These are phyloP conservation scores for Galagoides demidoff DNA, from an alignment of 2,797 vertebrate species.

Conservation along the genomic window DNA sequence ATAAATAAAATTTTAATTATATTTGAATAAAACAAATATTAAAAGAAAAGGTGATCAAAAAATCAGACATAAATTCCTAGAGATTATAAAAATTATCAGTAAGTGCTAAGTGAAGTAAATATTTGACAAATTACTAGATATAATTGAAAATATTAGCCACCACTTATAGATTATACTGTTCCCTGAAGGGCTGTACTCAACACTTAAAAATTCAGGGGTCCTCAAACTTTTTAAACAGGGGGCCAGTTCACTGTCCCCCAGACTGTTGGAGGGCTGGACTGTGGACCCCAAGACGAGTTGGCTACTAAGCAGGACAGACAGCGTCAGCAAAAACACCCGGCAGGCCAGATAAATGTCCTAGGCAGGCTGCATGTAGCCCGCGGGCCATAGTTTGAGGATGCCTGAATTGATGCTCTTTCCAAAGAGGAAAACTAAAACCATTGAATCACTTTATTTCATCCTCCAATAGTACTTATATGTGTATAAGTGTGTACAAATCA, in stretches of 20 bases:
- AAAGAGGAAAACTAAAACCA: conserved; percentile 38
- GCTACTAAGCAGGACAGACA: no score
- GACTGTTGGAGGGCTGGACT: no score
- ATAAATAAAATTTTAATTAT: conserved; percentile 47
- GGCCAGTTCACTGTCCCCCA: no score
- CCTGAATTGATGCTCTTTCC: conserved; percentile 64
- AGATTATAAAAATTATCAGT: conserved; percentile 65
- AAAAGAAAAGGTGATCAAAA: conserved; percentile 49
- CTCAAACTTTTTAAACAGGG: no score
- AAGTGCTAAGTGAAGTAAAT: conserved; percentile 59
- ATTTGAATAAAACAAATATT: conserved; percentile 25
- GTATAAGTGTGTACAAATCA: not conserved
- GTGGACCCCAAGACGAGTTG: no score
- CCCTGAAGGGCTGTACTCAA: conserved; percentile 60
- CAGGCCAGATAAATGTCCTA: no score
- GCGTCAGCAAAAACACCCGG: no score
- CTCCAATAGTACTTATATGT: not conserved
- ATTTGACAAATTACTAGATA: conserved; percentile 69
- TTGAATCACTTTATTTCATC: not conserved
- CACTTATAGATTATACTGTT: conserved; percentile 63
- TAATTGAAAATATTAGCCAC: conserved; percentile 65
- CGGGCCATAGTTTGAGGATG: no score
- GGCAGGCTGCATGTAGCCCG: no score
- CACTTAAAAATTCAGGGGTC: conserved; percentile 33
- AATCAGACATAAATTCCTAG: conserved; percentile 39